Evolutionary conservation across 1,140 invertebrate genomes (phyloP), one percentile per base, ranked within the genome.

Genomic region (Drosophila nasuta): DNA sequence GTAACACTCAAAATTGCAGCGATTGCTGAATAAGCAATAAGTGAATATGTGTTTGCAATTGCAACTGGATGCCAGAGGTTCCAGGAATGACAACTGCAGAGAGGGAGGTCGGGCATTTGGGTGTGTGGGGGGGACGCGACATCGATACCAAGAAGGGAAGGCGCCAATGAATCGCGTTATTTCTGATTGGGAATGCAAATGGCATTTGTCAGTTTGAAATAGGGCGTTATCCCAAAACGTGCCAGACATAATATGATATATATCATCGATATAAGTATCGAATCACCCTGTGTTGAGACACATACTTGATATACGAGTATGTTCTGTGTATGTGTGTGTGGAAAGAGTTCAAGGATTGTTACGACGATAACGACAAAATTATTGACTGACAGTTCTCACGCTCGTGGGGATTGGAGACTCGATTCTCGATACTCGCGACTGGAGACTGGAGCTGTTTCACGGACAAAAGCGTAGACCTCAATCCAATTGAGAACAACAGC

Each of bases 351-450:
- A 88, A 88, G 85, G 81, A 88, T 89, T 83, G 77, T 79, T 79
- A 76, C 68, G 71, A 58, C 74, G 83, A 88, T 88, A 87, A 83
- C 77, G 85, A 81, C 67, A 76, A 85, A 89, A 81, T 89, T 85
- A 88, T 89, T 88, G 81, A 88, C 85, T 88, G 85, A 89, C 85
- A 85, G 75, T 88, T 89, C 85, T 89, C 85, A 88, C 85, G 85
- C 71, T 88, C 68, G 56, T 69, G 66, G 41, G 11, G 51, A 45
- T 20, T 58, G 43, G 46, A 57, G 43, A 8, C 20, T 25, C 20
- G 20, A 25, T 20, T 20, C 20, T 20, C 20, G 20, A 20, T 25
- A 0, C 20, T 25, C 20, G 20, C 20, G 20, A 25, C 11, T 25
- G 11, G 5, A 5, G 43, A 68, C 38, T 15, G 51, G n/a, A 54